A percentile compares a stretch with the other conserved stretches of the same genome.
Evolutionary conservation across 2,113 vertebrate genomes (phyloP).

Genomic region (Melanotaenia duboulayi): DNA sequence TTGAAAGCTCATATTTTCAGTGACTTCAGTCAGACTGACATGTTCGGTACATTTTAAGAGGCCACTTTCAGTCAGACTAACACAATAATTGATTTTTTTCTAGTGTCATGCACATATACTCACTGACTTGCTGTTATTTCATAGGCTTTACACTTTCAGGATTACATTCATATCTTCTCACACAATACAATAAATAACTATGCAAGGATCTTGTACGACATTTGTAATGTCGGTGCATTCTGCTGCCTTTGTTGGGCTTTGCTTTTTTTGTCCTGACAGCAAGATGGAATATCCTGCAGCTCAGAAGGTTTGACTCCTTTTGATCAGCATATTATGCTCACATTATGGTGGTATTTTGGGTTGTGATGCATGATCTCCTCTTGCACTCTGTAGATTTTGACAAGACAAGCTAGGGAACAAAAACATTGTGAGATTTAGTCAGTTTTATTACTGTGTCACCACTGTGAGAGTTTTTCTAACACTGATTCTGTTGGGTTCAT

Average conservation of each 20-base stretch:
- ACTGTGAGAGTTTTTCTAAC: slow-evolving; percentile 7
- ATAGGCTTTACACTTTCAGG: slow-evolving; percentile 18
- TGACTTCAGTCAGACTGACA: too few relatives aligned
- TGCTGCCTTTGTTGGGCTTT: neutral
- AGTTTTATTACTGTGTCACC: slow-evolving; percentile 33
- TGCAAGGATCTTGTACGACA: neutral
- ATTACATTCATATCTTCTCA: slow-evolving; percentile 32
- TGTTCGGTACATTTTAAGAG: too few relatives aligned
- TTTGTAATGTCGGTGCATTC: slow-evolving; percentile 4
- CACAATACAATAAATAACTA: slow-evolving; percentile 9
- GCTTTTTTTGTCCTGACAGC: neutral
- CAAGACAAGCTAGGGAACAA: neutral
- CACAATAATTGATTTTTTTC: too few relatives aligned
- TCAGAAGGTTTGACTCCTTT: slow-evolving; percentile 2
- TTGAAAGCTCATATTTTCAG: too few relatives aligned
- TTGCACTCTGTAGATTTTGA: slow-evolving; percentile 10
- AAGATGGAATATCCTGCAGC: slow-evolving; percentile 2
- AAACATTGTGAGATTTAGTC: slow-evolving; percentile 20
- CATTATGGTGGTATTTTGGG: slow-evolving; percentile 27
- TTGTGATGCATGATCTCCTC: slow-evolving; percentile 14
- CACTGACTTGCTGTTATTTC: slow-evolving; percentile 32
- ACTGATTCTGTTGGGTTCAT: slow-evolving; percentile 24
- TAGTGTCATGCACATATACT: slow-evolving; percentile 12
- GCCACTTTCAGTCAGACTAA: too few relatives aligned
- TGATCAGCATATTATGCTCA: neutral